Conservation (phyloP, 2,888 invertebrate species). For the Melanophora roralis region DNA sequence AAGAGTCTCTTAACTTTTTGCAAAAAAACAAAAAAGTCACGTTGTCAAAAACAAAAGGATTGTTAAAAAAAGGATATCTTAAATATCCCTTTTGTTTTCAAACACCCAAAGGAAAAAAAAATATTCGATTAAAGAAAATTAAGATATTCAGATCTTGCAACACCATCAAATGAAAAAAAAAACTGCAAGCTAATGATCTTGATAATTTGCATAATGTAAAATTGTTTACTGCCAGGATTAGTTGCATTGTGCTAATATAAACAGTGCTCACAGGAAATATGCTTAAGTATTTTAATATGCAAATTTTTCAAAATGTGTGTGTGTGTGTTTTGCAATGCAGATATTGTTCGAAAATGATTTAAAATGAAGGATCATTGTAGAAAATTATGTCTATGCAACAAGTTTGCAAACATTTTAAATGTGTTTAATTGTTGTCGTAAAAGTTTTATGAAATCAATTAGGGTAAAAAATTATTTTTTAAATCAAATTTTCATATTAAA, state of each 20-base stretch:
- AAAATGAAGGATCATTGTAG: background rate
- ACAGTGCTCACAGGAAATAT: conserved; percentile 14
- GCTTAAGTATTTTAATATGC: conserved; percentile 56
- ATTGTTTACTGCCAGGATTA: conserved; percentile 32
- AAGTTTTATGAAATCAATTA: conserved; percentile 28
- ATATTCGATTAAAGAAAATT: background rate
- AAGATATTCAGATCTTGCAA: conserved; percentile 1
- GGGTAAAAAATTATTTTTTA: too few species aligned
- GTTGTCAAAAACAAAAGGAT: conserved; percentile 40
- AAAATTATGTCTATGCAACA: background rate
- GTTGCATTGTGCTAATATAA: conserved; percentile 60
- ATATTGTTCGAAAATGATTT: background rate
- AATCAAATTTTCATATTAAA: too few species aligned
- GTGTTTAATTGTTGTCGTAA: conserved; percentile 35
- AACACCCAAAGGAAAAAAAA: background rate
- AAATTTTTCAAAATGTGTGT: conserved; percentile 14
- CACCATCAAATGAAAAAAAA: background rate
- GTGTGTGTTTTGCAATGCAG: background rate
- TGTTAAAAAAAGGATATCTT: too few species aligned
- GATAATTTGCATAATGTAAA: conserved; percentile 1
- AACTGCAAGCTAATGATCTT: conserved; percentile 29
- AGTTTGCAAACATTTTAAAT: conserved; percentile 49
- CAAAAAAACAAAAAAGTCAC: conserved; percentile 27
- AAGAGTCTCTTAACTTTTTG: background rate
- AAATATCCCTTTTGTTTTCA: background rate